phyloP scores from a whole-genome alignment of 2,888 invertebrate genomes.

The Dilophus febrilis region DNA sequence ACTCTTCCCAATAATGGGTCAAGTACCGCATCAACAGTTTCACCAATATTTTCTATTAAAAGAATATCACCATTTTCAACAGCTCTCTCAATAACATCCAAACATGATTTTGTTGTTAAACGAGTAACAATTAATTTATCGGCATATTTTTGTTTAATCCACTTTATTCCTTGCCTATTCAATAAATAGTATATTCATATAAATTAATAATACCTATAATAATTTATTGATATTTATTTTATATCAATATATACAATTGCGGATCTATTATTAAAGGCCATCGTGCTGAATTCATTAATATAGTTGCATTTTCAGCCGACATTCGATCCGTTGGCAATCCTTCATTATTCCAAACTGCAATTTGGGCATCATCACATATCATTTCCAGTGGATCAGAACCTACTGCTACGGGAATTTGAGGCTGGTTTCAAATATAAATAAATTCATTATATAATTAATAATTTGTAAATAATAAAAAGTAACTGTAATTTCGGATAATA shows the following conservation, averaged over 20 bases:
- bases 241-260: constrained; percentile 39
- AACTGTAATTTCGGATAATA: constrained; percentile 4
- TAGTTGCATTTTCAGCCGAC: constrained; percentile 90
- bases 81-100: constrained; percentile 65
- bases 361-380: constrained; percentile 79
- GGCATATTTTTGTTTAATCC: constrained; percentile 83
- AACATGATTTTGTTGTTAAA: constrained; percentile 62
- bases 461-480: not conserved
- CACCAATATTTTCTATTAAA: constrained; percentile 78
- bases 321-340: constrained; percentile 81
- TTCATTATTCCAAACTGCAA: constrained; percentile 90
- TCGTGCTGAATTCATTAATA: constrained; percentile 70
- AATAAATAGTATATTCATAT: not conserved
- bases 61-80: constrained; percentile 58
- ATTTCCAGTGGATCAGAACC: constrained; percentile 68
- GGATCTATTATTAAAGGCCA: constrained; percentile 96
- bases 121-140: constrained; percentile 53
- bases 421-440: constrained; percentile 27
- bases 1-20: constrained; percentile 77
- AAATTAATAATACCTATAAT: not conserved
- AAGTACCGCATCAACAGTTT: constrained; percentile 75
- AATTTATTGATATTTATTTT: not conserved
- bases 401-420: constrained; percentile 61
- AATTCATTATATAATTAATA: too few species aligned
- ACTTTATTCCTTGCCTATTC: constrained; percentile 67